Conservation (phyloP, 2,888 invertebrate genomes). For the Melolontha melolontha region DNA sequence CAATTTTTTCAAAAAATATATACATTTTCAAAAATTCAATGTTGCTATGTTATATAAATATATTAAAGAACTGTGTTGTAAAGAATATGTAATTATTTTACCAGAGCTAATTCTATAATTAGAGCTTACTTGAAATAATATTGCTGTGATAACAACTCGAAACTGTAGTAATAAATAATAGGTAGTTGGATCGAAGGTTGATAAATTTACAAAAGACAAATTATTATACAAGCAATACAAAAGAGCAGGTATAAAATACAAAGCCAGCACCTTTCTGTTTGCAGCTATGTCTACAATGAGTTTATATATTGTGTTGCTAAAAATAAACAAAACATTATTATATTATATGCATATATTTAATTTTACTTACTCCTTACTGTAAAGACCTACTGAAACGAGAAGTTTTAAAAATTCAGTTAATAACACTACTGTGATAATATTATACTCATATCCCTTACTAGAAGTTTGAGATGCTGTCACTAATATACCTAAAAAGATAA, state of each 20-base stretch:
- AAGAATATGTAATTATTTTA: conserved; percentile 6
- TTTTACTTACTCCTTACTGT: conserved; percentile 74
- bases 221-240: conserved; percentile 96
- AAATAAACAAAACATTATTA: conserved; percentile 65
- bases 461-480: conserved; percentile 90
- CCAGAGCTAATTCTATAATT: not conserved
- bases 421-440: conserved; percentile 88
- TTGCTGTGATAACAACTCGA: conserved; percentile 91
- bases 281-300: conserved; percentile 70
- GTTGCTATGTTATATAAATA: no score
- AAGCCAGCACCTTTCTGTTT: conserved; percentile 75
- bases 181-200: conserved; percentile 93
- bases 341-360: not conserved
- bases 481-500: conserved; percentile 80
- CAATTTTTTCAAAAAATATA: no score
- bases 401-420: conserved; percentile 90
- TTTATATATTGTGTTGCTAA: conserved; percentile 71
- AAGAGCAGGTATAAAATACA: conserved; percentile 92
- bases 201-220: conserved; percentile 89
- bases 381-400: conserved; percentile 77
- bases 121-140: conserved; percentile 85
- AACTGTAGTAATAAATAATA: conserved; percentile 92
- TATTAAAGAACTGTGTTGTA: no score
- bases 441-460: conserved; percentile 86
- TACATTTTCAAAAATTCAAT: no score